These are phyloP conservation scores for Puffinus mauretanicus DNA, from an alignment of 2,113 vertebrate genomes.

Conservation along the genomic window DNA sequence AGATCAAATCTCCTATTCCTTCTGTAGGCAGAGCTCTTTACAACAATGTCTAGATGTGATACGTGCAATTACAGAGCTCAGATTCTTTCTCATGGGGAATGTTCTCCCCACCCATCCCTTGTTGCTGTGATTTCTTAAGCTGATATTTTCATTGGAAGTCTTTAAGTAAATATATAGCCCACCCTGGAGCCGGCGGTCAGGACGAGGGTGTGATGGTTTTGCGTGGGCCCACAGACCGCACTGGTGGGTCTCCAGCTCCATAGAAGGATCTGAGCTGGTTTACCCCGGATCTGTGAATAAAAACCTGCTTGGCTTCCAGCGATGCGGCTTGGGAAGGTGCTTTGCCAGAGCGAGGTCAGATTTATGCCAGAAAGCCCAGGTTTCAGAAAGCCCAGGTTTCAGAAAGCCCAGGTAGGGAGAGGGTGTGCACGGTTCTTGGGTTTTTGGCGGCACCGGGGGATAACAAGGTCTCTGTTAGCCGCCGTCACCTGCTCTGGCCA, in stretches of 20 bases:
- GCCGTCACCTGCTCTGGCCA: background rate
- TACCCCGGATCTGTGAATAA: background rate
- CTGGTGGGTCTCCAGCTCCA: background rate
- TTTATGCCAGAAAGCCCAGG: background rate
- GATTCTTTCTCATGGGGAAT: background rate
- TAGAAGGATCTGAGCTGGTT: background rate
- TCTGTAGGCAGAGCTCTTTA: slow-evolving; percentile 1
- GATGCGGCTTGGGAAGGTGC: background rate
- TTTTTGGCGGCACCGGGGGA: background rate
- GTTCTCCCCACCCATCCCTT: slow-evolving; percentile 17
- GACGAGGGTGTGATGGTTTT: background rate
- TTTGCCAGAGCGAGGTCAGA: background rate
- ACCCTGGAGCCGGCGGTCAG: background rate
- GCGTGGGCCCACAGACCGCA: slow-evolving; percentile 34
- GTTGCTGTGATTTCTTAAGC: background rate
- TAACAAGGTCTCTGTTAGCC: background rate
- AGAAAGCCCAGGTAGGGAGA: background rate
- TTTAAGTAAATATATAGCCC: background rate
- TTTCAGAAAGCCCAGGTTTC: background rate
- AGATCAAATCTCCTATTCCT: slow-evolving; percentile 33
- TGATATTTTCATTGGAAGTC: slow-evolving; percentile 42
- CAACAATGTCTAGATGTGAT: background rate
- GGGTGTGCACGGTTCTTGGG: background rate
- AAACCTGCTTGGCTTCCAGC: background rate
- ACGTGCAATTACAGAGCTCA: background rate